Conservation (phyloP, 2,888 invertebrate species). For the Digitonthophagus gazella region DNA sequence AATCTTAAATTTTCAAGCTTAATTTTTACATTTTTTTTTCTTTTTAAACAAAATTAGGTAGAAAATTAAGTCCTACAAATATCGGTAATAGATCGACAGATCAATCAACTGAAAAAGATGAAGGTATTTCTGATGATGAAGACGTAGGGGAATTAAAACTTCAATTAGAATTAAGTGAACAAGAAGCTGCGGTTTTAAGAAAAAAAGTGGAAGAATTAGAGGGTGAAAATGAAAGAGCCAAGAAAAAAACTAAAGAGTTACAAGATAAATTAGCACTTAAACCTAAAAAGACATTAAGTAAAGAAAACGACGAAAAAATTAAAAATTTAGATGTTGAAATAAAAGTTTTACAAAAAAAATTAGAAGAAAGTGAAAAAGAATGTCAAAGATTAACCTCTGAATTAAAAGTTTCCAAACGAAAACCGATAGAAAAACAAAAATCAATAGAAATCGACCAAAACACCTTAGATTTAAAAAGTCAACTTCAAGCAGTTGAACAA, state of each 20-base stretch:
- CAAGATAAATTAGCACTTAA: constrained; percentile 64
- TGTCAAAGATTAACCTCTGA: constrained; percentile 75
- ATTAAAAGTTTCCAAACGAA: constrained; percentile 61
- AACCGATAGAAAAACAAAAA: constrained; percentile 60
- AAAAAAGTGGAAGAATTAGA: constrained; percentile 84
- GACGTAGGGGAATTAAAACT: constrained; percentile 81
- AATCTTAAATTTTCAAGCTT: too few relatives aligned
- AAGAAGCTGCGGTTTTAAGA: constrained; percentile 80
- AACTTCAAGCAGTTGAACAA: constrained; percentile 75
- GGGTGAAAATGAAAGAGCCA: constrained; percentile 71
- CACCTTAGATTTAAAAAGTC: constrained; percentile 68
- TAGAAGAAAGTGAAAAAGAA: constrained; percentile 80
- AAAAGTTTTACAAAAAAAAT: constrained; percentile 68
- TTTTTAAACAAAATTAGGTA: constrained; percentile 59
- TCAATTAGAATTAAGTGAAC: constrained; percentile 84
- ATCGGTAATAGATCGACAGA: constrained; percentile 62
- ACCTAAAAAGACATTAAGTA: constrained; percentile 40
- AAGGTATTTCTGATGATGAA: constrained; percentile 74
- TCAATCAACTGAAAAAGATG: constrained; percentile 67
- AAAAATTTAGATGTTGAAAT: constrained; percentile 72
- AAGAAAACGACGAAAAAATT: constrained; percentile 63
- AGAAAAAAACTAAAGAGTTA: constrained; percentile 73
- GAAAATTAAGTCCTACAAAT: constrained; percentile 66
- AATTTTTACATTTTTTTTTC: constrained; percentile 19
- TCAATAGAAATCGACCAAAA: constrained; percentile 64